These are phyloP conservation scores for Tapirus terrestris DNA, from an alignment of 2,113 vertebrate species.

Conservation along the genomic window DNA sequence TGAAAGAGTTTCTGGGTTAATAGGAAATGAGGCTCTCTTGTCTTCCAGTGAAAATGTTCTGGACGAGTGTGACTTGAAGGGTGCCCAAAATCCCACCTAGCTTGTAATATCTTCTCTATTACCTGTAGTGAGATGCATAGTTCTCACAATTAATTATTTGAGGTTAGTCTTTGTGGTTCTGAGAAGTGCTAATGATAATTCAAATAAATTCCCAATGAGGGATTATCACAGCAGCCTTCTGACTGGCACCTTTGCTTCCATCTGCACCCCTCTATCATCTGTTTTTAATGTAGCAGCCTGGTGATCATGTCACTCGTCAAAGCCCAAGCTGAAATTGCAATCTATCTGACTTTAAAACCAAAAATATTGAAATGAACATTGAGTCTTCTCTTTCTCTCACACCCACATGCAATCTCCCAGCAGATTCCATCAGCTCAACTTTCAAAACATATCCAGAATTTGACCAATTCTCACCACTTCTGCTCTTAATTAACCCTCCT, in stretches of 20 bases:
- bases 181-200: not conserved
- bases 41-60: slow-evolving; percentile 23
- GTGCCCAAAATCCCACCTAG: not conserved
- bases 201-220: not conserved
- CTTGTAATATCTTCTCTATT: not conserved
- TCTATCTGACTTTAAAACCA: not conserved
- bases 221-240: not conserved
- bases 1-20: slow-evolving; percentile 46
- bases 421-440: not conserved
- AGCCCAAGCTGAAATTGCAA: not conserved
- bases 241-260: not conserved
- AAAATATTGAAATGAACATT: not conserved
- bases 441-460: not conserved
- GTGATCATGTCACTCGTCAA: not conserved
- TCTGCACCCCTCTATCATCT: not conserved
- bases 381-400: not conserved
- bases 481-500: not conserved
- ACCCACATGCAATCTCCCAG: not conserved
- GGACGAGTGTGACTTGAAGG: not conserved
- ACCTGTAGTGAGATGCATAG: not conserved
- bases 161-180: not conserved
- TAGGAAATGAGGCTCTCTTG: slow-evolving; percentile 1
- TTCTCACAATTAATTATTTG: not conserved
- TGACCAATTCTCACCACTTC: not conserved
- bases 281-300: not conserved